A percentile compares a stretch with the other conserved stretches of the same genome.
These are phyloP conservation scores for Drosophila guanche DNA, from an alignment of 1,140 invertebrate species.

Conservation along the genomic window DNA sequence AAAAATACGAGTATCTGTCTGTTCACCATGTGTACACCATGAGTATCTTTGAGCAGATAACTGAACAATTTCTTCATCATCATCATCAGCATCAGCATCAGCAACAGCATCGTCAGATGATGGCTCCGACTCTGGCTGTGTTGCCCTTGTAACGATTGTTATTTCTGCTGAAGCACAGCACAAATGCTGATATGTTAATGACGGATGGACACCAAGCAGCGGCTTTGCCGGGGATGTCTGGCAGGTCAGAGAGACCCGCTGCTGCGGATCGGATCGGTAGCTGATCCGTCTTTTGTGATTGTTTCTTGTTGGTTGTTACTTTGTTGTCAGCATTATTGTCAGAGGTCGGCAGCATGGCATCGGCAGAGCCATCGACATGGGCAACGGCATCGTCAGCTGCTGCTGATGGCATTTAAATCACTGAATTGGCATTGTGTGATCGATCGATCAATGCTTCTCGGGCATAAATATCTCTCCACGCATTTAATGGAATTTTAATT, in stretches of 20 bases:
- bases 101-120: neutral
- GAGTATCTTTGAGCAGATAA: conserved; percentile 43
- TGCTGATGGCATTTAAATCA: conserved; percentile 73
- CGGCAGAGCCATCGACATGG: no score
- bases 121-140: conserved; percentile 7
- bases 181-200: conserved; percentile 69
- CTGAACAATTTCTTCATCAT: conserved; percentile 41
- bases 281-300: conserved; percentile 51
- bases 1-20: conserved; percentile 37
- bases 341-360: conserved; percentile 6
- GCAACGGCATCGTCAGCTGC: conserved; percentile 29
- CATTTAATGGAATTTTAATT: conserved; percentile 77
- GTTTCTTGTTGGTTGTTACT: conserved; percentile 11
- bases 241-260: neutral
- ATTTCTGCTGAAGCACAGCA: conserved; percentile 35
- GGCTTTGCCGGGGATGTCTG: conserved; percentile 24
- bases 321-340: conserved; percentile 29
- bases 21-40: conserved; percentile 21
- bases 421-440: conserved; percentile 49
- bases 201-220: conserved; percentile 42
- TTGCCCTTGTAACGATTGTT: conserved; percentile 76
- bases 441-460: conserved; percentile 49
- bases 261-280: conserved; percentile 51
- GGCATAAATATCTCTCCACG: conserved; percentile 13
- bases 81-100: conserved; percentile 19